Evolutionary conservation across 2,113 vertebrate species (phyloP), one percentile per base, ranked within the genome.

Genomic region (Pleuronectes platessa): DNA sequence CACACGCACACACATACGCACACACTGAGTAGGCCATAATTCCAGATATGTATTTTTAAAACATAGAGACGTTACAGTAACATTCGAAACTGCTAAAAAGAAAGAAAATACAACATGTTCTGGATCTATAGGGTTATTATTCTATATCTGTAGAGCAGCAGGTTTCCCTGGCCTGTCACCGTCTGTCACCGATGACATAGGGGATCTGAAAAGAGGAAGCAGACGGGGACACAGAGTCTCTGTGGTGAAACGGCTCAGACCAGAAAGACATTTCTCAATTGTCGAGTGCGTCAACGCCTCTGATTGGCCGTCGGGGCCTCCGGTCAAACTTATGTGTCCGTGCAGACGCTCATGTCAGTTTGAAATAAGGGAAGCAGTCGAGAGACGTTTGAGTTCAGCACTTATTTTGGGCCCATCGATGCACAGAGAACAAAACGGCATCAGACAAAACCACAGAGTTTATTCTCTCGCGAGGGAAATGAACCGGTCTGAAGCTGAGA

Each of bases 161-260:
- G 42, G 47, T 18, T 4, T 45, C 31, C 37, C 55, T 23, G 61
- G 15, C 55, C 21, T 65, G 64, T 58, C 54, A 27, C 51, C 8
- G 10, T 42, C 21, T 65, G 64, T 58, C 54, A 27, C 53, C 7
- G 11, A 51, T 62, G 45, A 68, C 23, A 67, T 49, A 59, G 17
- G 11, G 66, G 24, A 18, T 58, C 20, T 37, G 61, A 75, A 42
- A 86, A 89, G 74, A 74, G 82, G 87, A 91, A 90, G 79, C 37
- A 26, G 2, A 26, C 23, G 51, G 42, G 59, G 61, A 63, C 64
- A 35, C n/a, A 65, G 9, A 81, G 49, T n/a, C 27, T 72, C 55
- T 78, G 76, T 65, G 84, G 82, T 62, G 54, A 51, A 82, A 82
- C 75, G 1, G 49, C 51, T 77, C 82, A 65, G 67, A 76, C 73